phyloP scores from a whole-genome alignment of 2,113 vertebrate species.

The Scomber colias region DNA sequence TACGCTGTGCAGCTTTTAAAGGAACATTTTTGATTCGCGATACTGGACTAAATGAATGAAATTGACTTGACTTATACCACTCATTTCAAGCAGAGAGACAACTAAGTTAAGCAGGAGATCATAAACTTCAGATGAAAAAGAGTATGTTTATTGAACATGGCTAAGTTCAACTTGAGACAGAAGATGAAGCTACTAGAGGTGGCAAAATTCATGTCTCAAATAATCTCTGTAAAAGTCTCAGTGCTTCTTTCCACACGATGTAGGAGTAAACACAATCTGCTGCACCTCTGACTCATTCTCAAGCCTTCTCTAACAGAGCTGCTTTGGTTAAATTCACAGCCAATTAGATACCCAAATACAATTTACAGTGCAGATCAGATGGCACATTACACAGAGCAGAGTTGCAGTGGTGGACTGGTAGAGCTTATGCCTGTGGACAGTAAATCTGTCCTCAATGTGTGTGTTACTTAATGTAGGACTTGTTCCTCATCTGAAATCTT shows the following conservation, averaged over 20 bases:
- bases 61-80: too few species aligned
- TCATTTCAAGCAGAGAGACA: neutral
- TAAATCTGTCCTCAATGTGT: slow-evolving; percentile 14
- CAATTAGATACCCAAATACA: slow-evolving; percentile 38
- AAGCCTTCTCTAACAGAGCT: slow-evolving; percentile 34
- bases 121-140: neutral
- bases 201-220: slow-evolving; percentile 18
- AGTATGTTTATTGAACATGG: neutral
- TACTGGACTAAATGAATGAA: too few species aligned
- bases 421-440: slow-evolving; percentile 5
- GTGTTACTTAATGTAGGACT: too few species aligned
- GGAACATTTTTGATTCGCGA: too few species aligned
- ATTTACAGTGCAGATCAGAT: slow-evolving; percentile 55
- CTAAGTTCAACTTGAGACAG: neutral
- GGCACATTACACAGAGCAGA: slow-evolving; percentile 34
- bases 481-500: too few species aligned
- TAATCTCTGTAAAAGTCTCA: slow-evolving; percentile 19
- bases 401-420: neutral
- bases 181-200: neutral
- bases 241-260: slow-evolving; percentile 43
- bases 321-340: slow-evolving; percentile 57
- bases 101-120: neutral
- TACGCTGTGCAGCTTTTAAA: too few species aligned
- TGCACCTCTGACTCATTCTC: slow-evolving; percentile 63
- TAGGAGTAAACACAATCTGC: slow-evolving; percentile 66